phyloP scores from a whole-genome alignment of 1,140 invertebrate species.

The Micrasema longulum region DNA sequence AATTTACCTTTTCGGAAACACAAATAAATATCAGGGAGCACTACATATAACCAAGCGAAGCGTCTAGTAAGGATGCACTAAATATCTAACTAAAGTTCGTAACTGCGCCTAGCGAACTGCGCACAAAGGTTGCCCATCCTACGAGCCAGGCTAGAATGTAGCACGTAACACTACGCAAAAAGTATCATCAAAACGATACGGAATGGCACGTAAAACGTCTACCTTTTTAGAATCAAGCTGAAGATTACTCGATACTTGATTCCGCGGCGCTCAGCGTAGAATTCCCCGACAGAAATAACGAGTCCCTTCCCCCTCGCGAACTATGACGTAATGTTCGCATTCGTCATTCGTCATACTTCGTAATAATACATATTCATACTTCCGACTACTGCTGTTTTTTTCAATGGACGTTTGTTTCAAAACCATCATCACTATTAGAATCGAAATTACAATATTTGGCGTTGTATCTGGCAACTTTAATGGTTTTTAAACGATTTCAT shows the following conservation, averaged over 20 bases:
- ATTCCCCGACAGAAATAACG: slow-evolving; percentile 24
- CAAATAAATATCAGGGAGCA: slow-evolving; percentile 9
- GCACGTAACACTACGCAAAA: neutral
- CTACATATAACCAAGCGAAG: slow-evolving; percentile 19
- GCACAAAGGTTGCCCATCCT: neutral
- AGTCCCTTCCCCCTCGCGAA: neutral
- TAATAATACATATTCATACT: too few relatives aligned
- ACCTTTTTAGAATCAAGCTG: too few relatives aligned
- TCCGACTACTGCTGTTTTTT: neutral
- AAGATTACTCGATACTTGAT: too few relatives aligned
- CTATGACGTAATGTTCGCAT: slow-evolving; percentile 20
- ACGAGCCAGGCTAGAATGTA: neutral
- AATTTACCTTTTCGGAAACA: slow-evolving; percentile 21
- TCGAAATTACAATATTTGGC: too few relatives aligned
- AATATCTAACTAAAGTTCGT: slow-evolving; percentile 10
- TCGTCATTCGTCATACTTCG: slow-evolving; percentile 9
- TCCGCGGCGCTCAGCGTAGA: neutral
- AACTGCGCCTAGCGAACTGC: slow-evolving; percentile 21
- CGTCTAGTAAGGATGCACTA: slow-evolving; percentile 26
- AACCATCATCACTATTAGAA: too few relatives aligned
- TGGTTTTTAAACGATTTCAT: too few relatives aligned
- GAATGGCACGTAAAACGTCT: too few relatives aligned
- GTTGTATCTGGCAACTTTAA: too few relatives aligned
- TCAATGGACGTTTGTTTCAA: neutral
- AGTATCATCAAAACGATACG: neutral